A percentile compares a stretch with the other conserved stretches of the same genome.
Evolutionary conservation across 2,113 vertebrate genomes (phyloP).

Genomic region (Misgurnus mizolepis): DNA sequence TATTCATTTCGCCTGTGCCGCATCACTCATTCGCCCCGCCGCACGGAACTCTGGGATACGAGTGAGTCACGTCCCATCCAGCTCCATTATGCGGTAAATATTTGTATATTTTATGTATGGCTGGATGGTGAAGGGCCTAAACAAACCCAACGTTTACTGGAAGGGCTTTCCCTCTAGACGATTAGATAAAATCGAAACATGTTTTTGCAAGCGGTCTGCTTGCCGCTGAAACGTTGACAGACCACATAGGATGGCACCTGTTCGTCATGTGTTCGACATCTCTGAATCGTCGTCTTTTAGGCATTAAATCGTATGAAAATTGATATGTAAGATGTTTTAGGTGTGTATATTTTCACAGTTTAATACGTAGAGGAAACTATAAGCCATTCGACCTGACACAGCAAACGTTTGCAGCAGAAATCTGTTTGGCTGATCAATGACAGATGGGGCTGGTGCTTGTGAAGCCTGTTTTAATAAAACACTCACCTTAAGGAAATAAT

Average conservation of each 20-base stretch:
- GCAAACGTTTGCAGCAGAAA: too few species aligned
- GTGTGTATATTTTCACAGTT: too few species aligned
- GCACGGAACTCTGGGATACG: conserved; percentile 32
- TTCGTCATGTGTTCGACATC: conserved; percentile 33
- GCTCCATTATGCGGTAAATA: conserved; percentile 52
- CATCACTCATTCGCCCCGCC: conserved; percentile 6
- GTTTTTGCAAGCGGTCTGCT: conserved; percentile 49
- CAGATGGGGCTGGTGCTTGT: too few species aligned
- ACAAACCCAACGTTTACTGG: conserved; percentile 54
- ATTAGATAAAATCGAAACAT: conserved; percentile 57
- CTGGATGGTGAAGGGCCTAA: conserved; percentile 50
- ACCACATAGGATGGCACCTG: conserved; percentile 55
- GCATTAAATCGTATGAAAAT: too few species aligned
- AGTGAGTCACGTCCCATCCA: conserved; percentile 27
- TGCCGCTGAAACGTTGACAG: conserved; percentile 45
- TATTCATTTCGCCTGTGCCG: background rate
- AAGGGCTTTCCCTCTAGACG: conserved; percentile 54
- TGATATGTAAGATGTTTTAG: too few species aligned
- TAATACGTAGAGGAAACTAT: too few species aligned
- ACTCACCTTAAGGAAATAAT: too few species aligned
- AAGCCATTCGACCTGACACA: too few species aligned
- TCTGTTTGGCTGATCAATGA: too few species aligned
- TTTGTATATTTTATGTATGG: conserved; percentile 56
- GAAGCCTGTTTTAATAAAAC: too few species aligned
- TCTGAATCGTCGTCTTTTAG: too few species aligned